A percentile compares a stretch with the other conserved stretches of the same genome.
These are phyloP conservation scores for Gymnocheta viridis DNA, from an alignment of 2,888 invertebrate species.

Conservation along the genomic window DNA sequence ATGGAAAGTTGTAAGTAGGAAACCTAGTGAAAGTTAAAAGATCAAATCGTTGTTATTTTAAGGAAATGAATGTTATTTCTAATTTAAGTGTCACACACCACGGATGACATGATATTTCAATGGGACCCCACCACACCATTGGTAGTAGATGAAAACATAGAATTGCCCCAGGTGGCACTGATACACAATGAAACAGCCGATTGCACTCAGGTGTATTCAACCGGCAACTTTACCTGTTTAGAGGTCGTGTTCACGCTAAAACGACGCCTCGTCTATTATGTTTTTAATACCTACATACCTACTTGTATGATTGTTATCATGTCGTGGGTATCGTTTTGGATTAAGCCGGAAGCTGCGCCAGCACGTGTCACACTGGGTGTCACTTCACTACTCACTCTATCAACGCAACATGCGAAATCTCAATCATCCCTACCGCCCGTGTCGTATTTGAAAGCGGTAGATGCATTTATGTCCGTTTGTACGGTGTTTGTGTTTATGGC, in stretches of 20 bases:
- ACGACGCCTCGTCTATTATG: constrained; percentile 93
- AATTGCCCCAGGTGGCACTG: constrained; percentile 93
- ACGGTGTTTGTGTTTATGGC: constrained; percentile 97
- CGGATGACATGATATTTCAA: constrained; percentile 93
- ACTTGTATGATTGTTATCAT: constrained; percentile 97
- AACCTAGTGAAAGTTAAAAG: not conserved
- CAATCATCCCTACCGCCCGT: constrained; percentile 96
- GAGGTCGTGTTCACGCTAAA: constrained; percentile 95
- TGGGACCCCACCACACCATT: constrained; percentile 94
- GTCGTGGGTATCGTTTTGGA: constrained; percentile 99
- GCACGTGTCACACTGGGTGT: constrained; percentile 96
- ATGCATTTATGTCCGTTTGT: constrained; percentile 96
- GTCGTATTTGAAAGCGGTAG: constrained; percentile 95
- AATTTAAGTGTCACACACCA: constrained; percentile 91
- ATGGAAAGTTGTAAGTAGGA: constrained; percentile 95
- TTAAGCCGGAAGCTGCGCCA: constrained; percentile 96
- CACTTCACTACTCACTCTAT: constrained; percentile 92
- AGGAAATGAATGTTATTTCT: not conserved
- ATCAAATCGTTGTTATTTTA: not conserved
- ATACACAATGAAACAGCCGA: constrained; percentile 92
- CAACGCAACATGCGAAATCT: constrained; percentile 96
- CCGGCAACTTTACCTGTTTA: constrained; percentile 93
- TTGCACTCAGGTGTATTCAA: constrained; percentile 88
- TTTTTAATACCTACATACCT: constrained; percentile 96
- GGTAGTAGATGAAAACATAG: constrained; percentile 93